phyloP scores from a whole-genome alignment of 2,888 invertebrate species.

The Camptogramma bilineatum region DNA sequence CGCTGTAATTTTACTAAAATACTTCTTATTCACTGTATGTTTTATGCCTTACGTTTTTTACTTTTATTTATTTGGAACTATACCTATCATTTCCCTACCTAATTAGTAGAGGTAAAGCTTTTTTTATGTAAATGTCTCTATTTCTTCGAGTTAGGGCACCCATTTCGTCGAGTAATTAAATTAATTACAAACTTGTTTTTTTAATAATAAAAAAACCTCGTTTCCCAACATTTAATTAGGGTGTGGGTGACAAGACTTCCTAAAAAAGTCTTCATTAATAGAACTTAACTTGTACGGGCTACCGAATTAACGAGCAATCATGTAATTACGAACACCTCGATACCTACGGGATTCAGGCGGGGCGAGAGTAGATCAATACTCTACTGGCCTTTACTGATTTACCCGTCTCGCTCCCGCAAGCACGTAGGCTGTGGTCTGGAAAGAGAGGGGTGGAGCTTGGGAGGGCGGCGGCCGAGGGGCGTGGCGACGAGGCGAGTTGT shows the following conservation, averaged over 20 bases:
- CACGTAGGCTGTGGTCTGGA: conserved; percentile 7
- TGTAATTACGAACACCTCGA: conserved; percentile 75
- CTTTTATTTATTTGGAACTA: too few species aligned
- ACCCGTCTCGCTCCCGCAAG: conserved; percentile 55
- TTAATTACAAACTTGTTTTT: neutral
- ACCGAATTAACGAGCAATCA: conserved; percentile 80
- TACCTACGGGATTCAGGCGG: conserved; percentile 73
- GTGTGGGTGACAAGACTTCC: conserved; percentile 64
- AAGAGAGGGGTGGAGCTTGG: conserved; percentile 46
- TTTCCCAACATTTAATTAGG: conserved; percentile 54
- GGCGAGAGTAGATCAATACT: conserved; percentile 68
- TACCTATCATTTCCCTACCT: neutral
- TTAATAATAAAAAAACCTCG: conserved; percentile 12
- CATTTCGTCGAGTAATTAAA: neutral
- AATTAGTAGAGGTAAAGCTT: neutral
- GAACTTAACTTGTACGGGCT: conserved; percentile 73
- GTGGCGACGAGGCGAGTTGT: conserved; percentile 56
- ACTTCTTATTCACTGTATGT: too few species aligned
- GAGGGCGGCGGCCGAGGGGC: conserved; percentile 62
- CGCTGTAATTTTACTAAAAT: too few species aligned
- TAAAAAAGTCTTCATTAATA: conserved; percentile 76
- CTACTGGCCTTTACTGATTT: conserved; percentile 49
- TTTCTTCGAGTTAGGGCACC: neutral
- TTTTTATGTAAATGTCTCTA: neutral
- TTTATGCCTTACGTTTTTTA: too few species aligned